These are phyloP conservation scores for Neolamprologus falcicula DNA, from an alignment of 2,113 vertebrate genomes.

Conservation along the genomic window DNA sequence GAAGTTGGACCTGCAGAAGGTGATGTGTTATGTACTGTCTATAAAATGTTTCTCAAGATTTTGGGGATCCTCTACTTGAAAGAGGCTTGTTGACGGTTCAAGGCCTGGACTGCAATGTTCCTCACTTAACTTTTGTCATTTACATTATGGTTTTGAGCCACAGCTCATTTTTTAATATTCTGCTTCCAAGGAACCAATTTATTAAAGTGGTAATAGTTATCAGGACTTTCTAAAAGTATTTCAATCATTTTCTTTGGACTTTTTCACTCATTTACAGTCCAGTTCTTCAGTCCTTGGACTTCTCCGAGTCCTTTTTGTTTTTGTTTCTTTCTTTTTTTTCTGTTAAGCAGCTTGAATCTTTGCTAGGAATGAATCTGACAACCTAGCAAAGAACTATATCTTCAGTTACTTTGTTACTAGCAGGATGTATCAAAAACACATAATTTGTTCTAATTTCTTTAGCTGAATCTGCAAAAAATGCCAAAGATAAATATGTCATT, in stretches of 20 bases:
- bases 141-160: not conserved
- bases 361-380: not conserved
- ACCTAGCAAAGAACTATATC: not conserved
- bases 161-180: not conserved
- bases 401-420: not conserved
- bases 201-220: not conserved
- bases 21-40: not conserved
- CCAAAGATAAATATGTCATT: not conserved
- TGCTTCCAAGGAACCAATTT: not conserved
- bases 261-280: not conserved
- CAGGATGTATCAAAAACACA: not conserved
- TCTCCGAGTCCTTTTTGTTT: not conserved
- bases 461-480: not conserved
- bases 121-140: not conserved
- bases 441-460: not conserved
- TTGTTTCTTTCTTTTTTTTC: not conserved
- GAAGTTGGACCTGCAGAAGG: not conserved
- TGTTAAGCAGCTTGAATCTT: not conserved
- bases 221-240: not conserved
- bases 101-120: not conserved
- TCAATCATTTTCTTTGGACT: not conserved
- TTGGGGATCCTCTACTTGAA: slow-evolving; percentile 4
- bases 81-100: slow-evolving; percentile 25
- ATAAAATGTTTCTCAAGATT: not conserved
- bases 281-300: not conserved